These are phyloP conservation scores for Urocolius indicus DNA, from an alignment of 2,113 vertebrate species.

Conservation along the genomic window DNA sequence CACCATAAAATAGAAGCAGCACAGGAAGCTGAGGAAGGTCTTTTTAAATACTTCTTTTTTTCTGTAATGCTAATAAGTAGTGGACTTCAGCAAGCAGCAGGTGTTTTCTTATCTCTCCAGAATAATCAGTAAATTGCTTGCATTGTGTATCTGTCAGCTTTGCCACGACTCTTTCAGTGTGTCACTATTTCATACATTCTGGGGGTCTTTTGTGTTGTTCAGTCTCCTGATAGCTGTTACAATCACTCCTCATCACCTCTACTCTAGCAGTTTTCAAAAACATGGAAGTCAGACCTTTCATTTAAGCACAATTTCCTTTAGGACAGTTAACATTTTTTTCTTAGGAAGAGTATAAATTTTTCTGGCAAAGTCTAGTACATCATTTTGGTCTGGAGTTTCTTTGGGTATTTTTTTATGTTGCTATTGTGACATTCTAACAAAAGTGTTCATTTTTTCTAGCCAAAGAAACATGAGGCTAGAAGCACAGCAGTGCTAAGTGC, in stretches of 20 bases:
- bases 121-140: constrained; percentile 48
- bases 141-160: background rate
- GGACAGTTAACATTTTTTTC: background rate
- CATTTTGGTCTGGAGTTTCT: background rate
- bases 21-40: background rate
- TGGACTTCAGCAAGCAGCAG: constrained; percentile 27
- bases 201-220: background rate
- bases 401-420: background rate
- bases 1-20: background rate
- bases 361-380: background rate
- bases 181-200: background rate
- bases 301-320: background rate
- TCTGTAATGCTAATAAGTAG: background rate
- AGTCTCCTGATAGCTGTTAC: background rate
- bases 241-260: background rate
- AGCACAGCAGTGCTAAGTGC: background rate
- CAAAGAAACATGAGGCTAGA: background rate
- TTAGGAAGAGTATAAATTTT: background rate
- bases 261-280: background rate
- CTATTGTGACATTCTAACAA: background rate
- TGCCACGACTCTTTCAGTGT: background rate
- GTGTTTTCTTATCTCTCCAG: constrained; percentile 18
- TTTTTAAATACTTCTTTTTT: background rate
- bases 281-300: background rate
- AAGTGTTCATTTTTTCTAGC: background rate